Percentiles rank a stretch among this genome's conserved stretches.
These are phyloP conservation scores for Apeira syringaria DNA, from an alignment of 2,888 invertebrate genomes.

Conservation along the genomic window DNA sequence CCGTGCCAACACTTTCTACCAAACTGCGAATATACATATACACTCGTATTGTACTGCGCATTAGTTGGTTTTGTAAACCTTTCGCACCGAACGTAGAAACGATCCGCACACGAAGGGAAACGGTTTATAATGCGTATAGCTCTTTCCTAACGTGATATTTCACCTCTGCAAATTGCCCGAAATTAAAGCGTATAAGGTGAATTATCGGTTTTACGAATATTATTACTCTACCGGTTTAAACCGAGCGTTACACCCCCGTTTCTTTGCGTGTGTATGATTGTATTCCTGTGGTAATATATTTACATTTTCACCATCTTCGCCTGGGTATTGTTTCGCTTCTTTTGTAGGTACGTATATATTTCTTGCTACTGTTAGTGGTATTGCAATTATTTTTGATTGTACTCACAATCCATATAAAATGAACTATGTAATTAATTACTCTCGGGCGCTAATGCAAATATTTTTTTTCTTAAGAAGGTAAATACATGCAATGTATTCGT, in stretches of 20 bases:
- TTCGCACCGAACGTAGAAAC: slow-evolving; percentile 10
- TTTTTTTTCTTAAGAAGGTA: not conserved
- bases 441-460: too few relatives aligned
- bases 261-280: slow-evolving; percentile 80
- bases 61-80: slow-evolving; percentile 1
- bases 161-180: slow-evolving; percentile 56
- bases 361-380: slow-evolving; percentile 32
- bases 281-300: slow-evolving; percentile 76
- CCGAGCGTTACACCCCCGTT: slow-evolving; percentile 59
- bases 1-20: slow-evolving; percentile 32
- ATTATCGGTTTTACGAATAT: slow-evolving; percentile 75
- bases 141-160: slow-evolving; percentile 36
- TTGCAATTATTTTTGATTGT: slow-evolving; percentile 16
- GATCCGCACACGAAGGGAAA: slow-evolving; percentile 13
- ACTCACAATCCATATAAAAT: not conserved
- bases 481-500: slow-evolving; percentile 32
- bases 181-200: slow-evolving; percentile 75
- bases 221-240: slow-evolving; percentile 59
- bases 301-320: slow-evolving; percentile 79
- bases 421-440: too few relatives aligned
- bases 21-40: slow-evolving; percentile 9
- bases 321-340: slow-evolving; percentile 71
- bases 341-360: slow-evolving; percentile 57
- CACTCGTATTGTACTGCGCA: too few relatives aligned
- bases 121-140: slow-evolving; percentile 20